Base-by-base conservation (phyloP, 2,113 vertebrate genomes). In the Lampris incognitus region DNA sequence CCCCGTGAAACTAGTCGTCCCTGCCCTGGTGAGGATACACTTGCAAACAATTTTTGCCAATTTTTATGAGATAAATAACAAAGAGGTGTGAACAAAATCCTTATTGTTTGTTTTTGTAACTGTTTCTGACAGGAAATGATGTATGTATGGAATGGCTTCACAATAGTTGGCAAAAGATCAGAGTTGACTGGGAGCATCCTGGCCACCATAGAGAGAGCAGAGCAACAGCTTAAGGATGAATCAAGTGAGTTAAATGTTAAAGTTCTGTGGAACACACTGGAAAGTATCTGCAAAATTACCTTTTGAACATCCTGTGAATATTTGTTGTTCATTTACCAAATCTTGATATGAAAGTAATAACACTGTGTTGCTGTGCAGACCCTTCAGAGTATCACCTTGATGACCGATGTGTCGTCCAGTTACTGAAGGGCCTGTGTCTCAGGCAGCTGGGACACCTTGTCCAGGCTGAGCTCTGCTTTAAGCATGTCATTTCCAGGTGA, bases 171-270 rank as follows among this genome's bases (percentile, higher is more conserved):
- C 3, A 93, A 93, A 76, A 88, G 92, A 57, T 80, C 90, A 0
- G 83, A 90, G 55, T 50, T 94, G 69, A 94, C 93, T n/a, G 93
- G 97, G 89, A 93, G 56, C 72, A 93, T 98, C 59, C 82, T 99
- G 85, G 52, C 92, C 76, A 97, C 95, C 9, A 90, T 99, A 40
- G 95, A 97, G 88, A 95, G 94, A 81, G 96, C 96, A 66, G 97
- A 98, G 85, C 73, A 91, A 51, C 79, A 92, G 81, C 93, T 98
- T 61, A 90, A 91, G 72, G 91, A 90, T 10, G 90, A 95, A 83
- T 87, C 87, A 52, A 92, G 97, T 97, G 87, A 96, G 96, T 71
- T 61, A 48, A 1, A 41, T 66, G 38, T 41, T 83, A 62, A 46
- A 46, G 44, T 46, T 46, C 44, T 7, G 44, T 46, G 44, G 44